Evolutionary conservation across 2,113 vertebrate species (phyloP).

Genomic region (Myiozetetes cayanensis): DNA sequence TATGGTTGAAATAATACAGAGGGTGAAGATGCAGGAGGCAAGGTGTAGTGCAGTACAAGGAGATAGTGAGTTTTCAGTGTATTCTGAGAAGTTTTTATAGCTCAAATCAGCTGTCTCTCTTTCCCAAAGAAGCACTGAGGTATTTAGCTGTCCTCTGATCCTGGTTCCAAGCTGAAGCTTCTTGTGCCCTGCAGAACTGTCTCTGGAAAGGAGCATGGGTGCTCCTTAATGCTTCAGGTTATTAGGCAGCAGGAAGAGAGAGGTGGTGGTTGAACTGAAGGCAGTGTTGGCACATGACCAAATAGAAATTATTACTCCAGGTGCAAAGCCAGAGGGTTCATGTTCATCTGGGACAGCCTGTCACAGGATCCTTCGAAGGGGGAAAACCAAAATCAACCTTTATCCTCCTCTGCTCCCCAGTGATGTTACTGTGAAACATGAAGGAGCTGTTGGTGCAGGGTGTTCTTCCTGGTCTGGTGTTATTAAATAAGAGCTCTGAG

Average conservation of each 20-base stretch:
- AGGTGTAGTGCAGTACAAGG: background rate
- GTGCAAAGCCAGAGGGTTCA: background rate
- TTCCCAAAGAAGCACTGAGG: background rate
- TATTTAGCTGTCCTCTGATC: background rate
- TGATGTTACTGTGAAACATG: background rate
- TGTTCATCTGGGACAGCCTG: background rate
- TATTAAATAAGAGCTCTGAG: accelerated
- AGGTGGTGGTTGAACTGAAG: background rate
- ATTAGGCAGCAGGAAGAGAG: background rate
- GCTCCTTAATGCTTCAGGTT: background rate
- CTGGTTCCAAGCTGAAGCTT: background rate
- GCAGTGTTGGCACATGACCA: no score
- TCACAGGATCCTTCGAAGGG: background rate
- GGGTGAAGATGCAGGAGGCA: background rate
- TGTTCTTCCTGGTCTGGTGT: background rate
- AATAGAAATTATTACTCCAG: background rate
- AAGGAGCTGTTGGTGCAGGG: background rate
- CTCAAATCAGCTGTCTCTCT: background rate
- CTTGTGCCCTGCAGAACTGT: background rate
- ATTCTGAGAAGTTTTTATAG: background rate
- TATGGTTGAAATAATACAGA: background rate
- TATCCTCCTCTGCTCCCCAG: background rate
- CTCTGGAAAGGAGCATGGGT: background rate
- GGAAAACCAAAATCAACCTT: accelerated
- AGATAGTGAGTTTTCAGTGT: background rate